Percentiles rank a stretch among this genome's conserved stretches.
phyloP scores from a whole-genome alignment of 2,797 vertebrate genomes.

The Clangula hyemalis region DNA sequence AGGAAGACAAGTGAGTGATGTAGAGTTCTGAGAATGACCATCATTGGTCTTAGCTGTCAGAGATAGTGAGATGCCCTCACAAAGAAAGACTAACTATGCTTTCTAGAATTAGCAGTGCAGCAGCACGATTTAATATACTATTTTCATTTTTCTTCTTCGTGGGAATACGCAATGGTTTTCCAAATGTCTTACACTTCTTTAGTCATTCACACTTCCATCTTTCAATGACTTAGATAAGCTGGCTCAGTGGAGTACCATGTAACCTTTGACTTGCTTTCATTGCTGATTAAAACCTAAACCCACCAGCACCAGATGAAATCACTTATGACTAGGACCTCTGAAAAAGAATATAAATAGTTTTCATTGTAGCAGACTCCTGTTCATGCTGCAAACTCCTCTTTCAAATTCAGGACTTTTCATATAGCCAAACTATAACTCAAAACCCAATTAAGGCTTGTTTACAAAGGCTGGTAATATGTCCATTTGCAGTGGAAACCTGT shows the following conservation, averaged over 20 bases:
- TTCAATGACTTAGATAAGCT: not conserved
- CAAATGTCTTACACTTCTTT: not conserved
- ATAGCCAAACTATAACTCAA: not conserved
- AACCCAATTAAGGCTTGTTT: not conserved
- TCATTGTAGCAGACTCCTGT: not conserved
- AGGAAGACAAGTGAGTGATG: not conserved
- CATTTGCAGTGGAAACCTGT: not conserved
- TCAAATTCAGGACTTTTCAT: not conserved
- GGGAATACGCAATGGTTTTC: not conserved
- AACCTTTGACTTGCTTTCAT: not conserved
- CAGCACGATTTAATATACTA: not conserved
- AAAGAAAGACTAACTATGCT: not conserved
- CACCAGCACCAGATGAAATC: not conserved
- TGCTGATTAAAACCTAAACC: not conserved
- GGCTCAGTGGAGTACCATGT: not conserved
- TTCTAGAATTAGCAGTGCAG: not conserved
- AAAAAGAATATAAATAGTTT: not conserved
- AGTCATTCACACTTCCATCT: not conserved
- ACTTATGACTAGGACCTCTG: not conserved
- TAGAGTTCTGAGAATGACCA: not conserved
- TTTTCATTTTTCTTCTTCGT: accelerated
- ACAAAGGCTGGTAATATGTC: not conserved
- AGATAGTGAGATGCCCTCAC: not conserved
- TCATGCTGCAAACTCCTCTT: not conserved
- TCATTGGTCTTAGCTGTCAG: not conserved